Conservation (phyloP, 2,797 vertebrate genomes). For the Manis javanica region DNA sequence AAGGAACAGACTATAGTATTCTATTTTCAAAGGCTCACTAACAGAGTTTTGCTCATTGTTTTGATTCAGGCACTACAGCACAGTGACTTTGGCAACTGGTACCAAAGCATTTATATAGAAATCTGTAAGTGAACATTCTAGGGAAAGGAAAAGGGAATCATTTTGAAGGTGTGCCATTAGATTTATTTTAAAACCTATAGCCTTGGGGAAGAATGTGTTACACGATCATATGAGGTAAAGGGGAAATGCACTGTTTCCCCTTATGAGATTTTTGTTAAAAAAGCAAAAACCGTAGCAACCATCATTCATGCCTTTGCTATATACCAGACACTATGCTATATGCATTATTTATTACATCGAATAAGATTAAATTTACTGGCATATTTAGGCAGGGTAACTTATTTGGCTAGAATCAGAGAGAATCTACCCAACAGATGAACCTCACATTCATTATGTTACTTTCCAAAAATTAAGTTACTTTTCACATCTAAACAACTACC, state of each 20-base stretch:
- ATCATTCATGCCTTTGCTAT: neutral
- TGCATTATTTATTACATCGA: neutral
- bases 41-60: constrained; percentile 38
- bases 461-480: constrained; percentile 30
- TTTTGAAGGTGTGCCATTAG: neutral
- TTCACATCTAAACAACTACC: constrained; percentile 33
- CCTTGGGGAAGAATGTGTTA: constrained; percentile 28
- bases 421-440: neutral
- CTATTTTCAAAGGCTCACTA: constrained; percentile 54
- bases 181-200: constrained; percentile 13
- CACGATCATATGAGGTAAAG: neutral
- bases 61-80: neutral
- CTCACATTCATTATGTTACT: neutral
- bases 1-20: constrained; percentile 7
- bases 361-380: neutral
- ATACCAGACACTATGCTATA: neutral
- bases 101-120: constrained; percentile 46
- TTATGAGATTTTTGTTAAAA: constrained; percentile 21
- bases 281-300: neutral
- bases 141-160: neutral
- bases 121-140: constrained; percentile 12
- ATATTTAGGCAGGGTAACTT: neutral
- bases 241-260: neutral
- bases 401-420: neutral
- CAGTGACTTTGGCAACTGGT: neutral